These are phyloP conservation scores for Symphodus melops DNA, from an alignment of 2,113 vertebrate genomes.

Conservation along the genomic window DNA sequence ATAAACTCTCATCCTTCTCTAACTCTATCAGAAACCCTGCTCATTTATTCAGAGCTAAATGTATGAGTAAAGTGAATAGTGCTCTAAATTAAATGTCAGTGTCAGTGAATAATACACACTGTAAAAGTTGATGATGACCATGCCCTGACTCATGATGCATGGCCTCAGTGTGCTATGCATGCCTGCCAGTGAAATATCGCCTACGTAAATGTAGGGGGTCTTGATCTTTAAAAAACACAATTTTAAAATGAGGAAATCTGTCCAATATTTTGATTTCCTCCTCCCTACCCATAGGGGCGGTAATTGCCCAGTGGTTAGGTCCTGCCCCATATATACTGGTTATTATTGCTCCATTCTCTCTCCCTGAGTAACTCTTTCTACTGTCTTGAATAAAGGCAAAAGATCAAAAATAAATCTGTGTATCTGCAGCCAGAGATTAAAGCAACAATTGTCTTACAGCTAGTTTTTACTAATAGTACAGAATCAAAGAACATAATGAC, in stretches of 20 bases:
- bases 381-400: too few species aligned
- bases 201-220: background rate
- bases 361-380: too few species aligned
- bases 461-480: background rate
- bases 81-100: conserved; percentile 9
- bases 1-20: conserved; percentile 8
- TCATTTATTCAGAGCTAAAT: conserved; percentile 6
- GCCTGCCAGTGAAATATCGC: background rate
- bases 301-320: too few species aligned
- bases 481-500: conserved; percentile 7
- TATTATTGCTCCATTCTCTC: too few species aligned
- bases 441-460: too few species aligned
- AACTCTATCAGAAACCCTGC: background rate
- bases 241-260: too few species aligned
- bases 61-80: background rate
- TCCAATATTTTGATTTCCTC: background rate
- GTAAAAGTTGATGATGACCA: conserved; percentile 18
- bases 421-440: too few species aligned
- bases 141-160: conserved; percentile 12
- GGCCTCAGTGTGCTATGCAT: background rate
- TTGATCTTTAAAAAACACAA: background rate
- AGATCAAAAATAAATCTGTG: too few species aligned
- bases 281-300: too few species aligned
- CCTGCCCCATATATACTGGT: too few species aligned
- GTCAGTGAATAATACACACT: background rate